Conservation (phyloP, 2,888 invertebrate species). For the Stenoptilia bipunctidactyla region DNA sequence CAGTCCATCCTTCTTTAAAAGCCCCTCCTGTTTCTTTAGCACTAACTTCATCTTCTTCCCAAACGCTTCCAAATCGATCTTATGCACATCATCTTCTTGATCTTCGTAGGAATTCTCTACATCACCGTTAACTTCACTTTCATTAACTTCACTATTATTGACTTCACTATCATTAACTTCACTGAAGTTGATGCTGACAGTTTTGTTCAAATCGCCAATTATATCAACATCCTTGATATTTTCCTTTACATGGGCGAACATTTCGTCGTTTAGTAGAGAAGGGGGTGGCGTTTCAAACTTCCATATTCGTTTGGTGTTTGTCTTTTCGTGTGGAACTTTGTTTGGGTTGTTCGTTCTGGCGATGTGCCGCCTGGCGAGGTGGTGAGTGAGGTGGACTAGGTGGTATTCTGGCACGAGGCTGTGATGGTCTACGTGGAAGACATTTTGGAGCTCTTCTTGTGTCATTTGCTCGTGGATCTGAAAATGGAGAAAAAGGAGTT, state of each 20-base stretch:
- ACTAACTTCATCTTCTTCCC: slow-evolving; percentile 81
- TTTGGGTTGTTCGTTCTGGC: slow-evolving; percentile 24
- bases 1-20: slow-evolving; percentile 81
- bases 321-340: slow-evolving; percentile 53
- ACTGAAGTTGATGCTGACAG: slow-evolving; percentile 57
- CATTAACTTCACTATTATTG: slow-evolving; percentile 13
- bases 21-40: slow-evolving; percentile 81
- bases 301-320: slow-evolving; percentile 26
- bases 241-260: slow-evolving; percentile 48
- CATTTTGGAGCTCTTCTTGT: slow-evolving; percentile 81
- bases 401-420: slow-evolving; percentile 88
- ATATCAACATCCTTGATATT: slow-evolving; percentile 52
- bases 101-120: slow-evolving; percentile 45
- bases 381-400: slow-evolving; percentile 81
- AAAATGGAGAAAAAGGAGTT: slow-evolving; percentile 21
- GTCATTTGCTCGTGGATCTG: slow-evolving; percentile 94
- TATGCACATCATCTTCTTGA: slow-evolving; percentile 67
- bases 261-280: slow-evolving; percentile 54
- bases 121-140: slow-evolving; percentile 25
- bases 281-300: slow-evolving; percentile 42
- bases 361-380: slow-evolving; percentile 55
- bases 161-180: slow-evolving; percentile 35
- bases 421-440: slow-evolving; percentile 87
- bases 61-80: slow-evolving; percentile 84
- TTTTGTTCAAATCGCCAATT: slow-evolving; percentile 52